Conservation (phyloP, 2,888 invertebrate species). For the Drymonia ruficornis region DNA sequence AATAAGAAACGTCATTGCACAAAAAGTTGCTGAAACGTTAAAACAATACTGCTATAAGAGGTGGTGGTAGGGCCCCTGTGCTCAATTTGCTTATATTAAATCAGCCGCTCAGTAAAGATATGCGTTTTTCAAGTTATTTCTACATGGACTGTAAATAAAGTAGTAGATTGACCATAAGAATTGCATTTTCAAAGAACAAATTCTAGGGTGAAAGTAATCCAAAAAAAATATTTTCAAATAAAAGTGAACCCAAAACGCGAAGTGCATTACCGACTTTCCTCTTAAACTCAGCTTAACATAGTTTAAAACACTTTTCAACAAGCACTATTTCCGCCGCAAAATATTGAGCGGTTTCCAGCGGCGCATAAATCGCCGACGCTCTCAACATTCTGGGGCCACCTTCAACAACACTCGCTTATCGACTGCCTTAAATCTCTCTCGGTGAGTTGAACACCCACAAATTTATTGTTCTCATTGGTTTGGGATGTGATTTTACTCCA, state of each 20-base stretch:
- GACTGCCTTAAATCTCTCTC: constrained; percentile 68
- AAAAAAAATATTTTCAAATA: too few relatives aligned
- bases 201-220: too few relatives aligned
- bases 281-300: not conserved
- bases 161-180: too few relatives aligned
- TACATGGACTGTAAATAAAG: too few relatives aligned
- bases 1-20: too few relatives aligned
- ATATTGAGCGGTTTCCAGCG: constrained; percentile 34
- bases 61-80: too few relatives aligned
- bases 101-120: too few relatives aligned
- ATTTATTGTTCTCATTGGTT: constrained; percentile 57
- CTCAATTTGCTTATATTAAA: too few relatives aligned
- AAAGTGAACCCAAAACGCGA: not conserved
- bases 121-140: too few relatives aligned
- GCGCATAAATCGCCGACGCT: constrained; percentile 35
- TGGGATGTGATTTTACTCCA: constrained; percentile 18
- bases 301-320: constrained; percentile 10
- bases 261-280: not conserved
- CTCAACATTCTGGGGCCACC: constrained; percentile 44
- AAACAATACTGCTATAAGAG: too few relatives aligned
- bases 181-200: too few relatives aligned
- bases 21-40: too few relatives aligned
- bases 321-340: constrained; percentile 30
- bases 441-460: constrained; percentile 59
- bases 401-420: constrained; percentile 64